Conservation (phyloP, 2,888 invertebrate species). For the Phalera bucephala region DNA sequence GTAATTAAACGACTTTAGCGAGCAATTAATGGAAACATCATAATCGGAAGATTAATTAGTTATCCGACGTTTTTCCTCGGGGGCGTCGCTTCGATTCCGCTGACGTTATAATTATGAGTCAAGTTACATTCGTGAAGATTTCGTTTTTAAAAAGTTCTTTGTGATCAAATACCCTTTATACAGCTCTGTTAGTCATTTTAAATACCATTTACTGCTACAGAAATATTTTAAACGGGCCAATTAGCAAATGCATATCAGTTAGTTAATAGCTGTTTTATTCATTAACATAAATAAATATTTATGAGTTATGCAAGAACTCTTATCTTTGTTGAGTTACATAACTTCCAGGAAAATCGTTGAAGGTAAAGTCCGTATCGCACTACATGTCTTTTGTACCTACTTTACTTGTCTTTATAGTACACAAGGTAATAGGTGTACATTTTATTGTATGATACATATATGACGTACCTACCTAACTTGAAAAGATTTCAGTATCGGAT, state of each 20-base stretch:
- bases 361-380: too few species aligned
- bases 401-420: too few species aligned
- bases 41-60: conserved; percentile 20
- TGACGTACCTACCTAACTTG: too few species aligned
- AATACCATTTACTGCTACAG: conserved; percentile 1
- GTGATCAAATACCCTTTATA: conserved; percentile 5
- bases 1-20: conserved; percentile 19
- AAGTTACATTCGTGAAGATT: conserved; percentile 14
- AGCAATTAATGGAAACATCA: conserved; percentile 20
- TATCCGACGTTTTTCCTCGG: conserved; percentile 14
- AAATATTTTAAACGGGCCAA: conserved; percentile 9
- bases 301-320: too few species aligned
- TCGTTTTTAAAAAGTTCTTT: conserved; percentile 20
- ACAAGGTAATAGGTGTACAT: too few species aligned
- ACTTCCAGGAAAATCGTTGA: too few species aligned
- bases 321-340: too few species aligned
- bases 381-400: too few species aligned
- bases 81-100: conserved; percentile 13
- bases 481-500: too few species aligned
- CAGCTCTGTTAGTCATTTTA: conserved; percentile 6
- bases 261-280: too few species aligned
- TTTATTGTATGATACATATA: too few species aligned
- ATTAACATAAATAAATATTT: too few species aligned
- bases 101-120: conserved; percentile 18
- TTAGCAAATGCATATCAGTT: conserved; percentile 3